Evolutionary conservation across 2,113 vertebrate species (phyloP), one percentile per base, ranked within the genome.

Genomic region (Sisor rabdophorus): DNA sequence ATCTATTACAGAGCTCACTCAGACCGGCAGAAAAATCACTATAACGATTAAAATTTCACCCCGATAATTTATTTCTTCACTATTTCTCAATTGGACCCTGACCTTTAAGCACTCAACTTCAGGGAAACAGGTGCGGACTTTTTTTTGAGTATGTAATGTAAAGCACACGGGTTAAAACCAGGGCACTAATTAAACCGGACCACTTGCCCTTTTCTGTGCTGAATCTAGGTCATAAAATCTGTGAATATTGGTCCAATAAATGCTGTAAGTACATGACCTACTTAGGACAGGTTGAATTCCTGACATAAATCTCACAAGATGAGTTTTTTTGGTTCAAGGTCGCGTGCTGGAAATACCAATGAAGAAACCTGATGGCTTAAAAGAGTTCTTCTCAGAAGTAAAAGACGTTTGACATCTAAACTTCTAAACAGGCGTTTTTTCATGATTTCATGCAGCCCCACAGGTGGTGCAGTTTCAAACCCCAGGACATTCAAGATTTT

Each of bases 21-120:
- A 67, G 58, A 76, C 73, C 74, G 32, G 28, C 32, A 16, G 55
- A 60, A 60, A 65, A 79, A 77, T 61, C n/a, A n/a, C 60, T 64
- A 19, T 64, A 71, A 81, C 59, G 76, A 79, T 84, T 79, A 12
- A 81, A 79, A 79, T 71, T 79, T 81, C 77, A 67, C 67, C 54
- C 56, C 54, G 72, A 75, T 77, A 54, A 60, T 72, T 79, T 82
- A 59, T 74, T 74, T 81, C 20, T 69, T 77, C 70, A n/a, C 59
- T 47, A 48, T 68, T 79, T 71, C 69, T 73, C 77, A 76, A 77
- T 83, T 73, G 67, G 69, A 70, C 63, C n/a, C 63, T 82, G 77
- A 82, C 61, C 70, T 82, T 82, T 77, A 76, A 22, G 55, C 28
- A 30, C 3, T 44, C 58, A 59, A 73, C 77, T 74, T 77, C 48